These are phyloP conservation scores for Fistularia commersonii DNA, from an alignment of 2,797 vertebrate species.

Conservation along the genomic window DNA sequence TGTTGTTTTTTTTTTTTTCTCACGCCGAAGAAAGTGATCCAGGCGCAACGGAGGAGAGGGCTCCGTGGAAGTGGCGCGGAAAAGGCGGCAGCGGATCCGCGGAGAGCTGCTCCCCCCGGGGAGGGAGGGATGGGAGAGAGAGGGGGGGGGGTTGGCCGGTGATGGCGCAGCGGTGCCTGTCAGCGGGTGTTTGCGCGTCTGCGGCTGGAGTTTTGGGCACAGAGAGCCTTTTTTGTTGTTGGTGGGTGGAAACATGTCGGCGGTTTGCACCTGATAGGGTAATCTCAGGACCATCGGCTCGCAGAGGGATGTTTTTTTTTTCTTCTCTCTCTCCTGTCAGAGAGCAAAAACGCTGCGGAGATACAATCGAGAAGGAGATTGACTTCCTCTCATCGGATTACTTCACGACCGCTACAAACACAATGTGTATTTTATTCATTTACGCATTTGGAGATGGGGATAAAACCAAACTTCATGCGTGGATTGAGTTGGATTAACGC, in stretches of 20 bases:
- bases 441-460: no score
- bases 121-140: background rate
- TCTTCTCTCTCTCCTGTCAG: slow-evolving; percentile 22
- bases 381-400: background rate
- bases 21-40: no score
- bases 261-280: slow-evolving; percentile 85
- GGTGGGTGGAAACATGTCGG: slow-evolving; percentile 85
- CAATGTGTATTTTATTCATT: no score
- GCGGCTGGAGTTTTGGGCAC: slow-evolving; percentile 75
- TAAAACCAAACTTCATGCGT: no score
- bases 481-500: no score
- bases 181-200: slow-evolving; percentile 71
- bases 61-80: slow-evolving; percentile 7
- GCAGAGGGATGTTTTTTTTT: slow-evolving; percentile 34
- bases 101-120: background rate
- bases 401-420: no score
- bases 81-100: slow-evolving; percentile 16
- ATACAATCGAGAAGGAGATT: slow-evolving; percentile 16
- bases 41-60: no score
- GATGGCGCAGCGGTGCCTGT: slow-evolving; percentile 70
- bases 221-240: slow-evolving; percentile 76
- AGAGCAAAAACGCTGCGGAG: slow-evolving; percentile 35
- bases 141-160: slow-evolving; percentile 37
- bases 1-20: background rate
- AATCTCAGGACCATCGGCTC: slow-evolving; percentile 70